Evolutionary conservation across 2,797 vertebrate genomes (phyloP), one percentile per base, ranked within the genome.

Genomic region (Ceyx erithaca): DNA sequence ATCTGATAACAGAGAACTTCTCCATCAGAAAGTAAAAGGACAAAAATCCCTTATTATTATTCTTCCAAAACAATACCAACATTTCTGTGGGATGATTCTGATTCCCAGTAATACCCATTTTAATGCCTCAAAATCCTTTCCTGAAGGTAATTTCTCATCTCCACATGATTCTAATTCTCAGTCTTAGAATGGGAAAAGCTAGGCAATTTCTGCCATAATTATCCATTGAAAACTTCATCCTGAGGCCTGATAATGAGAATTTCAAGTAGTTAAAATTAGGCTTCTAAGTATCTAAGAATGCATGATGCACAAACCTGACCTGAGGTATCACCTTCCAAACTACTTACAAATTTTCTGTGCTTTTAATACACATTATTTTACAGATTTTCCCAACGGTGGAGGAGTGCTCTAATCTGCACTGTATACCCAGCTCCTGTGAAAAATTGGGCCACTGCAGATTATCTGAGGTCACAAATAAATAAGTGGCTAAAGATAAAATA

Each of bases 91-190:
- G 37, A 83, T 85, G 23, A 89, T 75, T 89, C 54, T 87, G 64
- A 70, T 78, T 67, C 54, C 33, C 72, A 64, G 17, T 71, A 46
- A 91, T 87, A 75, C 13, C 16, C 20, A 66, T 46, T 80, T 85
- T 89, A 92, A 92, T 89, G 43, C 14, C 51, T 78, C 35, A 45
- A 69, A 95, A 85, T 89, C 49, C 66, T 90, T 93, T 76, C 69
- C 79, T 85, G 51, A 89, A 93, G 62, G 81, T 89, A 85, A 48
- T 62, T 89, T 92, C 62, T 71, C 82, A 58, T 67, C 46, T 62
- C 54, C 87, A 80, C 43, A 37, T 85, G 76, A 92, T 87, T 93
- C 28, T 83, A 89, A 89, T 92, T 89, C 75, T 82, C 31, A 43
- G 7, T 30, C 51, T 54, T 15, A 46, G 55, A 87, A 90, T 57